A percentile compares a stretch with the other conserved stretches of the same genome.
Conservation (phyloP, 2,797 vertebrate species). For the Botia almorhae region DNA sequence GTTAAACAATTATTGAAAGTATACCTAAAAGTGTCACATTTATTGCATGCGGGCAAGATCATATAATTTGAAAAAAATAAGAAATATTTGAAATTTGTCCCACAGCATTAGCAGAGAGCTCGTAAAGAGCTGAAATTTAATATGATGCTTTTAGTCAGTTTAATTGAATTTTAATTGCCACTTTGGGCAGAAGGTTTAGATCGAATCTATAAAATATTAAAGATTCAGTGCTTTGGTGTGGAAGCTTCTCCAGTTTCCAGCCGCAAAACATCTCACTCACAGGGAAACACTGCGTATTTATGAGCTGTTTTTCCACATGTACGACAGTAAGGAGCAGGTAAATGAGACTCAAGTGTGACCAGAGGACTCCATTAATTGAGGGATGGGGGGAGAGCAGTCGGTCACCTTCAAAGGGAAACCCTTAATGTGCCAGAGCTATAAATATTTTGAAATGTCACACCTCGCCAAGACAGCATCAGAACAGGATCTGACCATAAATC, state of each 20-base stretch:
- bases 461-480: conserved; percentile 96
- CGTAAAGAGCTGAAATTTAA: conserved; percentile 99
- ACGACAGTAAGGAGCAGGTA: conserved; percentile 81
- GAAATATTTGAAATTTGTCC: conserved; percentile 97
- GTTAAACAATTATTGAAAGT: conserved; percentile 99
- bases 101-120: conserved; percentile 98
- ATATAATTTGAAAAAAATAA: conserved; percentile 99
- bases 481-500: conserved; percentile 90
- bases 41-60: conserved; percentile 98
- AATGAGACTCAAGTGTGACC: conserved; percentile 87
- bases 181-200: conserved; percentile 99
- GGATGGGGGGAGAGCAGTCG: conserved; percentile 87
- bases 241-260: conserved; percentile 78
- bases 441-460: conserved; percentile 99
- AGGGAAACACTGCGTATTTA: conserved; percentile 79
- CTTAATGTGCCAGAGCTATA: conserved; percentile 99
- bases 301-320: conserved; percentile 77
- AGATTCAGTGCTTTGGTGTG: conserved; percentile 90
- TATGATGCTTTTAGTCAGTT: conserved; percentile 99
- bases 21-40: conserved; percentile 99
- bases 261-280: conserved; percentile 61
- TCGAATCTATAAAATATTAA: conserved; percentile 99
- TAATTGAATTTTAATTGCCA: conserved; percentile 99
- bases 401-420: conserved; percentile 99
- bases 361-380: conserved; percentile 91